Base-by-base conservation (phyloP, 2,888 invertebrate species). In the Lamproptera curius region DNA sequence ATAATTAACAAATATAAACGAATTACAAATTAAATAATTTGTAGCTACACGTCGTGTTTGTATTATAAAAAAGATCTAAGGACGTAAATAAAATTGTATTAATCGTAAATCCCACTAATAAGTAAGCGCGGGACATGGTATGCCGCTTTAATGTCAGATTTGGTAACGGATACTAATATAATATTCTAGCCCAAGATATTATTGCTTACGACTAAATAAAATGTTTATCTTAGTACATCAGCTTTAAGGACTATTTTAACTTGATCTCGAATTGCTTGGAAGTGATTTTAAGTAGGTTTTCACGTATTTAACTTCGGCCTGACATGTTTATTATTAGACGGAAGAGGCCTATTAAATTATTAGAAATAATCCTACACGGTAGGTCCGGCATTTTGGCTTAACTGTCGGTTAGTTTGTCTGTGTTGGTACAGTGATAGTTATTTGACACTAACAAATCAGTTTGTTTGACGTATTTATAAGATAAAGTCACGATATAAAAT, bases 281-380 rank as follows among this genome's bases (percentile, higher is more conserved):
- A 15, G 68, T 52, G 63, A 53, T 56, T 46, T 11, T 65, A 68
- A 63, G 34, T 64, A 71, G 58, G 77, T 60, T 51, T 62, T 64
- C 62, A 64, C 63, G 74, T 83, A 77, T 81, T 84, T 80, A 82
- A 76, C 74, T 72, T 74, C 65, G 62, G 68, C 63, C 67, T 80
- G 86, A 84, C 85, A 84, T 84, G 81, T 84, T 85, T 86, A 85
- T 85, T 85, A 81, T 84, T 76, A 76, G 76, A 67, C 65, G 73
- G 81, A 79, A 79, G 76, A 71, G 73, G 72, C 75, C 83, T 83
- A 83, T 86, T 85, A 84, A 84, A 84, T 84, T 80, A 80, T 83
- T 78, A 70, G 73, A 70, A 71, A 70, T 84, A 84, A 84, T 82
- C 82, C 77, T 65, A 65, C 60, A 69, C 67, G 65, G 74, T 75